These are phyloP conservation scores for Nesometra sesokonis DNA, from an alignment of 35 echinoderm and acorn worm species.

Conservation along the genomic window DNA sequence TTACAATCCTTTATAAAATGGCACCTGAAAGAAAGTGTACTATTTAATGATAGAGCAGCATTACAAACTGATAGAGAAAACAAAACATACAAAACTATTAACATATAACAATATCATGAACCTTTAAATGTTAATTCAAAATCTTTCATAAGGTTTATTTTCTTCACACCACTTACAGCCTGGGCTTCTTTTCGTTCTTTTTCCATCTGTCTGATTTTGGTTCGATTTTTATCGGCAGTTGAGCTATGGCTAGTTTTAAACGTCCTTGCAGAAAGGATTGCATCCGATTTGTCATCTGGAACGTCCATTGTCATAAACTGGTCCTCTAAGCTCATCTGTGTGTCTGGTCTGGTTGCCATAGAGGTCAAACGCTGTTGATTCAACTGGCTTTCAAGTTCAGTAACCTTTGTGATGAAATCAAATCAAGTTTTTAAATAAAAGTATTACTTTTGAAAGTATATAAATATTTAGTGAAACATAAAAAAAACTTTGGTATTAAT, in stretches of 20 bases:
- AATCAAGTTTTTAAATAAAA: too few species aligned
- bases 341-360: slow-evolving; percentile 36
- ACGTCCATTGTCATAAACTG: slow-evolving; percentile 96
- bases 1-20: too few species aligned
- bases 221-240: slow-evolving; percentile 32
- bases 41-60: too few species aligned
- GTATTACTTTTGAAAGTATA: too few species aligned
- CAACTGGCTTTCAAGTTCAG: slow-evolving; percentile 64
- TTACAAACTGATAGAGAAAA: too few species aligned
- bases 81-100: too few species aligned
- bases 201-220: slow-evolving; percentile 65
- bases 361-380: slow-evolving; percentile 23
- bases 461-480: too few species aligned
- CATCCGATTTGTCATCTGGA: slow-evolving; percentile 18
- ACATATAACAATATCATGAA: too few species aligned
- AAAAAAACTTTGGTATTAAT: too few species aligned
- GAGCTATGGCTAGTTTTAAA: slow-evolving; percentile 26
- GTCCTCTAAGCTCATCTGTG: slow-evolving; percentile 88
- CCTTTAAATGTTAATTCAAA: too few species aligned
- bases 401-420: slow-evolving; percentile 25
- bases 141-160: too few species aligned
- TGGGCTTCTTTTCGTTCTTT: slow-evolving; percentile 78
- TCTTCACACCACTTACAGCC: slow-evolving; percentile 74
- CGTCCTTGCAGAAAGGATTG: not conserved
- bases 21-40: too few species aligned